Evolutionary conservation across 2,113 vertebrate species (phyloP), one percentile per base, ranked within the genome.

Genomic region (Syngnathus floridae): DNA sequence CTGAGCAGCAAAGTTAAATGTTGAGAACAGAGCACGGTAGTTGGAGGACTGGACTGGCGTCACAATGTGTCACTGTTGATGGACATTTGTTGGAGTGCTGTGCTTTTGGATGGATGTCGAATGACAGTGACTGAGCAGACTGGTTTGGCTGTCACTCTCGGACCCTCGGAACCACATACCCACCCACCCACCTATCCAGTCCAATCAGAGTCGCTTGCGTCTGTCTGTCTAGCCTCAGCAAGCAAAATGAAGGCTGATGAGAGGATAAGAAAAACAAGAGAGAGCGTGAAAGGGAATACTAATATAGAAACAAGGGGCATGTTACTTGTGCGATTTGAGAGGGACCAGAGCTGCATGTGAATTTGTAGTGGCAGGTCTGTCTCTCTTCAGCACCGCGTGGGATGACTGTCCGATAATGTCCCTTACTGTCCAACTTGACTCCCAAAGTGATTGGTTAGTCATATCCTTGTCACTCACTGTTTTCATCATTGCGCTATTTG

Each of bases 391-490:
- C 77, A 74, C 73, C 1, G 74, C 61, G 67, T 65, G 71, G 75
- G 76, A 80, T 70, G 71, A 86, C 73, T 78, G 78, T 84, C 81
- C 80, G 69, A 75, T 82, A 75, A 77, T 80, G 85, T 85, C 82
- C 80, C 75, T 85, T 78, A 77, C 72, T 74, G 77, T 78, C 80
- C 16, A 26, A 60, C 69, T 64, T 66, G 26, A 56, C 65, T 43
- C 43, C 1, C 62, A 10, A 22, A 46, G 69, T 72, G 81, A 86
- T 74, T 78, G 74, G 74, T 83, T 85, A 82, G 82, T 88, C 87
- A 85, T 78, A 76, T 76, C 74, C 65, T 70, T 82, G 84, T 83
- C 84, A 51, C 73, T 80, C 65, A 61, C 59, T 38, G 77, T 88
- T 79, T 75, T 73, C 77, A 69, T 87, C 85, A 82, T 67, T 59